Base-by-base conservation (phyloP, 1,140 invertebrate genomes). In the Trypoxylus dichotomus region DNA sequence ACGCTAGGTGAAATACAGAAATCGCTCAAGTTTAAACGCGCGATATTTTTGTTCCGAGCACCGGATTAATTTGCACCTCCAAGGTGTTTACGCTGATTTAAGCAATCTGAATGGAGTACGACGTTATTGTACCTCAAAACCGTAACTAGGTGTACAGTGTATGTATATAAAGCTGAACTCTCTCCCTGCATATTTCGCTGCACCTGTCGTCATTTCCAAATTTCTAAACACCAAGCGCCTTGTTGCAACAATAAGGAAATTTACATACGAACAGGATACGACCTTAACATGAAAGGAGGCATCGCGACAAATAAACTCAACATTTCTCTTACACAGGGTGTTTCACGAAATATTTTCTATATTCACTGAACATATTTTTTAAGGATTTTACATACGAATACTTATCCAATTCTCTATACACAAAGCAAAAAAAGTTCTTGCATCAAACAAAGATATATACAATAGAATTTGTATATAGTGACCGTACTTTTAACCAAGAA, bases 41-140 rank as follows among this genome's bases (percentile, higher is more conserved):
- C 54, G 77, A 82, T 82, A 83, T 83, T 83, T 83, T 83, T 83
- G 82, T 83, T 80, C 76, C 76, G 68, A 37, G 41, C 25, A 37
- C 71, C 37, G 81, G 81, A 83, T 83, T 83, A 83, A 82, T 83
- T 83, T 83, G 81, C 81, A 83, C 81, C 82, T 83, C 77, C 77
- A 81, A 83, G 80, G 82, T 83, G 78, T 83, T 83, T 78, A 83
- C 81, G 81, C 71, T 77, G 81, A 83, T 83, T 82, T 83, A 78
- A 81, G 79, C 81, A 83, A 42, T 21, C 76, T 82, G 63, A 83
- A 83, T 83, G 75, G 19, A 24, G 41, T 42, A 42, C 75, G 7
- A n/a, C 54, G 43, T 76, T 76, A 68, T 76, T 76, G 27, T 76
- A 41, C 24, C 41, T 19, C 27, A 47, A 21, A n/a, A 27, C 10